Base-by-base conservation (phyloP, 2,797 vertebrate genomes). In the Stomatorhinus walkeri region DNA sequence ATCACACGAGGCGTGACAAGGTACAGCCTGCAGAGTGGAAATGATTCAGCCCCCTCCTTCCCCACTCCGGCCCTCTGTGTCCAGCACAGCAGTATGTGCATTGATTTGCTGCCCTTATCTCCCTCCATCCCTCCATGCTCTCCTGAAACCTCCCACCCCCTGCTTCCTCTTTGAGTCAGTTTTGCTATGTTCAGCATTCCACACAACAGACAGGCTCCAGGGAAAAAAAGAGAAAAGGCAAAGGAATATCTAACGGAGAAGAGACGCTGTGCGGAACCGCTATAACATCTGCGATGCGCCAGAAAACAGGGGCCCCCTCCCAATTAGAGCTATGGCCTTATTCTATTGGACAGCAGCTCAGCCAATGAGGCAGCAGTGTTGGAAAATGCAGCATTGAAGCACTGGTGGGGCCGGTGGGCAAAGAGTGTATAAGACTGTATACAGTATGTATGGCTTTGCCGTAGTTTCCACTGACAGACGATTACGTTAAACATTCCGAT, bases 251-350 rank as follows among this genome's bases (percentile, higher is more conserved):
- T 84, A 91, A 93, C 91, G 89, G 90, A 90, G 93, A 92, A 61
- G 92, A 93, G 93, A 93, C 90, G 52, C 72, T 84, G 89, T 43
- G 85, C 24, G 51, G 24, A 72, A 43, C 79, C 14, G 56, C 5
- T 92, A 86, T 88, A 89, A 88, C 81, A 91, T 88, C 93, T 92
- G 92, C 93, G 91, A 91, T 93, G 93, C 94, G 92, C 91, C 91
- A 94, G 92, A 94, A 92, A 94, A 94, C 93, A 92, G 93, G 54
- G 52, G 2, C 91, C 91, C 91, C 91, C 93, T 94, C 94, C 96
- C 96, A 95, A 94, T 95, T 96, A 96, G 94, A 95, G 92, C 92
- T 91, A 90, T 94, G 94, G 93, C 93, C 94, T 94, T 95, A 93
- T 95, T 94, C 95, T 95, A 96, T 92, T 93, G 94, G 95, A 94